A percentile compares a stretch with the other conserved stretches of the same genome.
Conservation (phyloP, 35 echinoderm and acorn worm genomes). For the Hemicentrotus pulcherrimus region DNA sequence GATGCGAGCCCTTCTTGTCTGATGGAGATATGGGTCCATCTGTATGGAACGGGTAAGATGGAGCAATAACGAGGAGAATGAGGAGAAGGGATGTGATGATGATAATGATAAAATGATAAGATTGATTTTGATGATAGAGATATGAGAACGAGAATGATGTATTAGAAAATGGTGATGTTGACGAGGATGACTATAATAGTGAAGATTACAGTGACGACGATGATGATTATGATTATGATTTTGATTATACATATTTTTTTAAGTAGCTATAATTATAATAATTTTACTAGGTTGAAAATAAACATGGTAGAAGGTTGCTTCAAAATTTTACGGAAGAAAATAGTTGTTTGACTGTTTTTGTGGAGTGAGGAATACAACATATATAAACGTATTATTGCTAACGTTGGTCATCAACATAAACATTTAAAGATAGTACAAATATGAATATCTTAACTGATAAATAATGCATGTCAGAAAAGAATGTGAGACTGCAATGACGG, state of each 20-base stretch:
- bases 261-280: background rate
- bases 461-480: too few relatives aligned
- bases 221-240: background rate
- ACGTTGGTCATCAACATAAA: too few relatives aligned
- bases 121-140: background rate
- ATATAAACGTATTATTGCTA: too few relatives aligned
- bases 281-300: background rate
- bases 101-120: background rate
- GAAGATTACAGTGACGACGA: background rate
- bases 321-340: too few relatives aligned
- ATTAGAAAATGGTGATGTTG: background rate
- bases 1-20: slow-evolving; percentile 70
- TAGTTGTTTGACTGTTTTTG: too few relatives aligned
- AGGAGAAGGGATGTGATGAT: background rate
- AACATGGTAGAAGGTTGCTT: background rate
- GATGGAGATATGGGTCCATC: slow-evolving; percentile 80
- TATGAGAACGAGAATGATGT: background rate
- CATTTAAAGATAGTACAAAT: too few relatives aligned
- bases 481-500: too few relatives aligned
- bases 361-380: too few relatives aligned
- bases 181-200: background rate
- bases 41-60: slow-evolving; percentile 74
- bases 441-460: too few relatives aligned
- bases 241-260: background rate
- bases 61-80: background rate